Percentiles rank a stretch among this genome's conserved stretches.
phyloP scores from a whole-genome alignment of 2,888 invertebrate species.

The Oxytorus armatus region DNA sequence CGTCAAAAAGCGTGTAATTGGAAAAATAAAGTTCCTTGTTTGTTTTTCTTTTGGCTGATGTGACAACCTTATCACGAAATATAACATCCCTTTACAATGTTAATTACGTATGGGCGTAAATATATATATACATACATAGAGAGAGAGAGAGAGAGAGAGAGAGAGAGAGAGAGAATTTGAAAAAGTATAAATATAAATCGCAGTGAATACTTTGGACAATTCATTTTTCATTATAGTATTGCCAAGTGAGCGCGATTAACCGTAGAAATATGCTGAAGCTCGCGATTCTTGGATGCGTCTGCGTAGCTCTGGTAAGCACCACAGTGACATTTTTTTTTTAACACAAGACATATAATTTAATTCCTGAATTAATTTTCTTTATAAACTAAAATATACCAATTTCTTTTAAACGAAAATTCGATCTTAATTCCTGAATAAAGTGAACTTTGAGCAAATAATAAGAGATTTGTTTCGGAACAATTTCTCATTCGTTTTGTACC shows the following conservation, averaged over 20 bases:
- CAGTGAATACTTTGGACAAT: not conserved
- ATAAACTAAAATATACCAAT: too few relatives aligned
- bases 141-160: too few relatives aligned
- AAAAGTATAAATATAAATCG: conserved; percentile 49
- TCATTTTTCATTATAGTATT: conserved; percentile 7
- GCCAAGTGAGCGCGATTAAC: not conserved
- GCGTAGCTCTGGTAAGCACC: conserved; percentile 64
- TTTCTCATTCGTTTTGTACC: too few relatives aligned
- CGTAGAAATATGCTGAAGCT: conserved; percentile 67
- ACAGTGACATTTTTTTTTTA: not conserved
- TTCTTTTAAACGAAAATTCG: too few relatives aligned
- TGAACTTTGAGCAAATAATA: too few relatives aligned
- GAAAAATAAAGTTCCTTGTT: not conserved
- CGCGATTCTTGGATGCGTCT: conserved; percentile 64
- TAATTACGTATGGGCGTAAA: not conserved
- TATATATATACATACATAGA: not conserved
- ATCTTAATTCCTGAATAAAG: too few relatives aligned
- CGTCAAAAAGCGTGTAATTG: conserved; percentile 1
- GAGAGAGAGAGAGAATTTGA: too few relatives aligned
- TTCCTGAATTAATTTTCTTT: not conserved
- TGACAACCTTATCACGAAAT: conserved; percentile 38
- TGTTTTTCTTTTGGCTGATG: conserved; percentile 30
- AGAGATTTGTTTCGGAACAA: too few relatives aligned
- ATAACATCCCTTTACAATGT: conserved; percentile 17
- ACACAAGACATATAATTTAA: not conserved